phyloP scores from a whole-genome alignment of 2,113 vertebrate species.

The Aphelocoma coerulescens region DNA sequence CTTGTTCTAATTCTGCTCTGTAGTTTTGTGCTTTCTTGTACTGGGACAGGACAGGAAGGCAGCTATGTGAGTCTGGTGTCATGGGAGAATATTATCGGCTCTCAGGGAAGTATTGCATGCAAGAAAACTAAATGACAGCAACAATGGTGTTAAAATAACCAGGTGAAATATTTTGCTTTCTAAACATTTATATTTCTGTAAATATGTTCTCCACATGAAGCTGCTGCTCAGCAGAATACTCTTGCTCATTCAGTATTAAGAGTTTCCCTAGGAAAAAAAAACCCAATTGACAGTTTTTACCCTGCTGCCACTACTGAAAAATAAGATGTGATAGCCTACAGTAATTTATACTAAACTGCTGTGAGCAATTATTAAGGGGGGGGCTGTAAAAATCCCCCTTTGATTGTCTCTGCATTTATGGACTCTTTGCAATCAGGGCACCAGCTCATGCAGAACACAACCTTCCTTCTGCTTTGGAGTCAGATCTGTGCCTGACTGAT shows the following conservation, averaged over 20 bases:
- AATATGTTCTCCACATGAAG: background rate
- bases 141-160: background rate
- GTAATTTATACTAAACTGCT: background rate
- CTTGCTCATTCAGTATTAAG: background rate
- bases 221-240: background rate
- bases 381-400: background rate
- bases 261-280: background rate
- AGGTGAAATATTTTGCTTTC: background rate
- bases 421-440: background rate
- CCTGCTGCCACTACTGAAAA: background rate
- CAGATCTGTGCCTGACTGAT: background rate
- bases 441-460: slow-evolving; percentile 14
- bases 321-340: background rate
- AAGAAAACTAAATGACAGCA: background rate
- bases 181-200: background rate
- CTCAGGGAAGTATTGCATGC: background rate
- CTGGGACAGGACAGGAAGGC: background rate
- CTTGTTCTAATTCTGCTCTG: background rate
- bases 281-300: background rate
- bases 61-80: background rate
- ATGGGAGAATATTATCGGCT: background rate
- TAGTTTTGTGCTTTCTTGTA: background rate
- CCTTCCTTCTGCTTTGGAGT: background rate
- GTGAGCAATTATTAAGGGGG: background rate
- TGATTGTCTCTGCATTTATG: background rate